These are phyloP conservation scores for Sylvilagus bachmani DNA, from an alignment of 2,113 vertebrate species.

Conservation along the genomic window DNA sequence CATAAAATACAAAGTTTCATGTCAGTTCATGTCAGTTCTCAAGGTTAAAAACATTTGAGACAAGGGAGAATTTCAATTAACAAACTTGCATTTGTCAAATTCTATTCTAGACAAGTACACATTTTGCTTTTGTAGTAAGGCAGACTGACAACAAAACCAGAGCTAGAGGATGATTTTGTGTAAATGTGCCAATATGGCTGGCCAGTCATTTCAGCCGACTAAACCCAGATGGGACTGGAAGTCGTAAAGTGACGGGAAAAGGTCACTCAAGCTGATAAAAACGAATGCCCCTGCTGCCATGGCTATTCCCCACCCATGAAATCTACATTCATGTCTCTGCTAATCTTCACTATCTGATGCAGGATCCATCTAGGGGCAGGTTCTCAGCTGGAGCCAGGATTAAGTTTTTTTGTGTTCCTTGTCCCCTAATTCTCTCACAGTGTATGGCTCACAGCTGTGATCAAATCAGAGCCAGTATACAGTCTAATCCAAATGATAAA, in stretches of 20 bases:
- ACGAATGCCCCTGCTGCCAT: background rate
- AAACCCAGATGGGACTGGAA: background rate
- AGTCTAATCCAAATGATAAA: slow-evolving; percentile 36
- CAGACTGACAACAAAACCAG: background rate
- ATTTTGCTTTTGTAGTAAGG: background rate
- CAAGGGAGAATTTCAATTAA: background rate
- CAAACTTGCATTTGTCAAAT: background rate
- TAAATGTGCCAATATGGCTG: slow-evolving; percentile 8
- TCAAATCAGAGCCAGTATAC: slow-evolving; percentile 19
- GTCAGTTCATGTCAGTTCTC: background rate
- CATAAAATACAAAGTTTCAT: slow-evolving; percentile 26
- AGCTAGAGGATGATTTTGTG: slow-evolving; percentile 1
- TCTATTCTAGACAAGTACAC: background rate
- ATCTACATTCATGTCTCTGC: background rate
- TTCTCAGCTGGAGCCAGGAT: background rate
- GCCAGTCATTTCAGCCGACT: background rate
- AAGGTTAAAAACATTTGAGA: background rate
- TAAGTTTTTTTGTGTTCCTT: background rate
- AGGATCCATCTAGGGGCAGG: background rate
- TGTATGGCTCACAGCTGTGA: slow-evolving; percentile 23
- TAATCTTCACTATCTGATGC: background rate
- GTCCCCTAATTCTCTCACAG: background rate
- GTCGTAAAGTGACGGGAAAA: background rate
- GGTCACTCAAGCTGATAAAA: slow-evolving; percentile 35
- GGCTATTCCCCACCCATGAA: background rate